phyloP scores from a whole-genome alignment of 2,888 invertebrate genomes.

The Ischnus inquisitorius region DNA sequence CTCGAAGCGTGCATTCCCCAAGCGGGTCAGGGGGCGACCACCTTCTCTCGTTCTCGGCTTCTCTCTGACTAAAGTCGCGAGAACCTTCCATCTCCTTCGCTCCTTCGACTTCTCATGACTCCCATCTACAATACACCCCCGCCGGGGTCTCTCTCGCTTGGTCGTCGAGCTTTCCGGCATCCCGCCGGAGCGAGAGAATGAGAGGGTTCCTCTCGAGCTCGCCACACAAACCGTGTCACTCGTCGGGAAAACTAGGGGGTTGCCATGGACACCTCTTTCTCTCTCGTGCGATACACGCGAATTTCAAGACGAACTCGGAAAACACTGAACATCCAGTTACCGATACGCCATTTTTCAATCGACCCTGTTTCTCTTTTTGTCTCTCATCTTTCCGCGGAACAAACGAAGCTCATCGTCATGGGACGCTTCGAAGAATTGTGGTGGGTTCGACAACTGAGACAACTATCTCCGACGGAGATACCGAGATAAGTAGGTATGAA shows the following conservation, averaged over 20 bases:
- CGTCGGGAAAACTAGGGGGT: constrained; percentile 54
- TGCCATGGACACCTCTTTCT: constrained; percentile 53
- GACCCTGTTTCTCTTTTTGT: not conserved
- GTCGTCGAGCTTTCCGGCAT: constrained; percentile 9
- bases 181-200: not conserved
- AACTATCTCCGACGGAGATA: not conserved
- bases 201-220: not conserved
- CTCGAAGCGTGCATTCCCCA: constrained; percentile 77
- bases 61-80: constrained; percentile 65
- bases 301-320: not conserved
- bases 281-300: constrained; percentile 20
- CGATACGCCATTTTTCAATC: not conserved
- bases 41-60: constrained; percentile 77
- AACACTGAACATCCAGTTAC: not conserved
- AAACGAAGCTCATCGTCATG: not conserved
- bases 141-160: not conserved
- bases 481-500: not conserved
- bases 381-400: not conserved
- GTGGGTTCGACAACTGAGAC: not conserved
- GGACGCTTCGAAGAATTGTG: too few species aligned
- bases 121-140: constrained; percentile 29
- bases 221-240: constrained; percentile 26
- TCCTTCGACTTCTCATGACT: constrained; percentile 64
- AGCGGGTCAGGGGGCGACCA: constrained; percentile 82
- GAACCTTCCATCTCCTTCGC: constrained; percentile 70